Conservation (phyloP, 2,888 invertebrate genomes). For the Anticlea derivata region DNA sequence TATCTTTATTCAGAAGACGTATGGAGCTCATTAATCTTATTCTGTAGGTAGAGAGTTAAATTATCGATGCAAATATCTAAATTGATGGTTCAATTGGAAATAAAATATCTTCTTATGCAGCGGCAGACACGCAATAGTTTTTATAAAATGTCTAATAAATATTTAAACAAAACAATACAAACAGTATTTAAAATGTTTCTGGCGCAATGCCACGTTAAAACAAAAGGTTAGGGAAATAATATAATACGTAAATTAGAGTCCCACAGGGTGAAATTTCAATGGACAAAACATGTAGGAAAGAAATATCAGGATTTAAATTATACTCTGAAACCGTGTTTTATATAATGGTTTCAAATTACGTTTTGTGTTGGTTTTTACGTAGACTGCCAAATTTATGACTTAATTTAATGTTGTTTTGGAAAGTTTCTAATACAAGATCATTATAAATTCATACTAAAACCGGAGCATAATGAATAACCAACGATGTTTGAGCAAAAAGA, state of each 20-base stretch:
- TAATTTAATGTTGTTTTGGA: slow-evolving; percentile 1
- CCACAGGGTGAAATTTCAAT: slow-evolving; percentile 27
- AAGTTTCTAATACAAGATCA: slow-evolving; percentile 7
- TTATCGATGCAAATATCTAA: no score
- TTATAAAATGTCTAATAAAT: slow-evolving; percentile 6
- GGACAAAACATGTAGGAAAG: slow-evolving; percentile 29
- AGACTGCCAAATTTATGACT: slow-evolving; percentile 3
- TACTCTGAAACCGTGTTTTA: slow-evolving; percentile 15
- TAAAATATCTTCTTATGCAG: no score
- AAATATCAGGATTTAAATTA: slow-evolving; percentile 24
- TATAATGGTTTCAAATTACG: slow-evolving; percentile 19
- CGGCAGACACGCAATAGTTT: no score
- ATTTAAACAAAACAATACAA: slow-evolving; percentile 11
- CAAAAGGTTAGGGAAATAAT: slow-evolving; percentile 17
- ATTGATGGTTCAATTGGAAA: no score
- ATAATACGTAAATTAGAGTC: slow-evolving; percentile 24
- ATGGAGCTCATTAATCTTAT: no score
- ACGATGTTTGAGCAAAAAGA: slow-evolving; percentile 1
- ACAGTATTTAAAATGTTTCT: slow-evolving; percentile 14
- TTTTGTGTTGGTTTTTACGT: slow-evolving; percentile 11
- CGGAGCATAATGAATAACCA: not conserved
- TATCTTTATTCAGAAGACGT: no score
- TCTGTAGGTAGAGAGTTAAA: no score
- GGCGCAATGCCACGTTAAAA: slow-evolving; percentile 25
- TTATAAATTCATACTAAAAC: slow-evolving; percentile 4